phyloP scores from a whole-genome alignment of 1,140 invertebrate genomes.

The Ooceraea biroi region DNA sequence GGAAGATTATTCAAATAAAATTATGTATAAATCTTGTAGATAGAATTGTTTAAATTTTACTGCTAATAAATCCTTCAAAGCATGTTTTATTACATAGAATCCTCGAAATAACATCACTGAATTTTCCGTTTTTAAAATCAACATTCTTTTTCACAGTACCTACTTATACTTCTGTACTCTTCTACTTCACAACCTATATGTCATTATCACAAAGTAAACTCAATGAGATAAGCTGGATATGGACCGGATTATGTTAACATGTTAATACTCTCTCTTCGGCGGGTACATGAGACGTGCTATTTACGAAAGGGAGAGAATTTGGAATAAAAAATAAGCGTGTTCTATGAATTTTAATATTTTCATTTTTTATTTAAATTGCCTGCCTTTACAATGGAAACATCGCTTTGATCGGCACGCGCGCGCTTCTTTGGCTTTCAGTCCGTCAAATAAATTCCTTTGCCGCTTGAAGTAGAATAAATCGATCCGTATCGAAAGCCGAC shows the following conservation, averaged over 20 bases:
- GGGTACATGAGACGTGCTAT: not conserved
- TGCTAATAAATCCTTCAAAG: not conserved
- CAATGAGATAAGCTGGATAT: not conserved
- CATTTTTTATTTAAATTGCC: conserved; percentile 52
- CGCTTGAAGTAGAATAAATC: conserved; percentile 50
- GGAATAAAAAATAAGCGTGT: conserved; percentile 32
- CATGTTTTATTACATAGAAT: not conserved
- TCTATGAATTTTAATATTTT: conserved; percentile 51
- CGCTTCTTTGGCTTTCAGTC: conserved; percentile 32
- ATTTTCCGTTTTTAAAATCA: not conserved
- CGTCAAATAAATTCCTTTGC: conserved; percentile 56
- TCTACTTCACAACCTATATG: no score
- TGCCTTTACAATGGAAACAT: conserved; percentile 39
- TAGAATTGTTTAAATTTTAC: not conserved
- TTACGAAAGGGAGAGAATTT: not conserved
- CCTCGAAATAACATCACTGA: not conserved
- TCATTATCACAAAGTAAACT: conserved; percentile 18
- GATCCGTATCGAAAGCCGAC: conserved; percentile 32
- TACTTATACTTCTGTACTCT: not conserved
- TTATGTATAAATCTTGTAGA: not conserved
- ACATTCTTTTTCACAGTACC: conserved; percentile 1
- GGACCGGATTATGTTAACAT: conserved; percentile 9
- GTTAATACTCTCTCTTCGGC: not conserved
- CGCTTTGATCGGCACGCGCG: conserved; percentile 48
- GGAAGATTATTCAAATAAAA: not conserved